A percentile compares a stretch with the other conserved stretches of the same genome.
Evolutionary conservation across 2,113 vertebrate species (phyloP).

Genomic region (Edolisoma coerulescens): DNA sequence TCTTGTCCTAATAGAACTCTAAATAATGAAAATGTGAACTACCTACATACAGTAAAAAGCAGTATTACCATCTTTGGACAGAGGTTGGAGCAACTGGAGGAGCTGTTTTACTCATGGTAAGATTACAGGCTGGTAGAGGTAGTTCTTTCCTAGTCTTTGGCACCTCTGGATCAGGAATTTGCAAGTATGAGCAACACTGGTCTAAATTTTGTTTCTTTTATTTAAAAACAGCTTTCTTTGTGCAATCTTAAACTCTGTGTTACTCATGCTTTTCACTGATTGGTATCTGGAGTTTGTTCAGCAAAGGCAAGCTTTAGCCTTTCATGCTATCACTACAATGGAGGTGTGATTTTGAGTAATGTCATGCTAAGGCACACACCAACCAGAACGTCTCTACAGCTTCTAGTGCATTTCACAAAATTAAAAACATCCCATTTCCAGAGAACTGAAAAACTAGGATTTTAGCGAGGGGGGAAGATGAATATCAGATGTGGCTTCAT

Average conservation of each 20-base stretch:
- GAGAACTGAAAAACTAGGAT: not conserved
- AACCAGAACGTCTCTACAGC: not conserved
- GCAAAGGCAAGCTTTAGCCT: not conserved
- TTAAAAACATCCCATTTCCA: not conserved
- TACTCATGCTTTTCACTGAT: not conserved
- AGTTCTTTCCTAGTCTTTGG: not conserved
- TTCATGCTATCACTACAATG: not conserved
- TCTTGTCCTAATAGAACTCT: not conserved
- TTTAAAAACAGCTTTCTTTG: not conserved
- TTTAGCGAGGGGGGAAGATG: not conserved
- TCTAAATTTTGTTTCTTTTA: not conserved
- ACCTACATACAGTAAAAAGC: not conserved
- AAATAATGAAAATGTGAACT: not conserved
- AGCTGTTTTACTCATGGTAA: not conserved
- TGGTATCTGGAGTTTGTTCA: not conserved
- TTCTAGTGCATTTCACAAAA: not conserved
- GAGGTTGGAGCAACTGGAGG: not conserved
- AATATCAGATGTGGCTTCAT: not conserved
- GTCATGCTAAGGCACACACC: accelerated
- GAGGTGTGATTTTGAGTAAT: not conserved
- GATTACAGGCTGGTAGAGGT: not conserved
- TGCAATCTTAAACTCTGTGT: not conserved
- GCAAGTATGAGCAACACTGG: not conserved
- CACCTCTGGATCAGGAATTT: not conserved
- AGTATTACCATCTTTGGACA: not conserved